Evolutionary conservation across 2,113 vertebrate genomes (phyloP).

Genomic region (Dermatemys mawii): DNA sequence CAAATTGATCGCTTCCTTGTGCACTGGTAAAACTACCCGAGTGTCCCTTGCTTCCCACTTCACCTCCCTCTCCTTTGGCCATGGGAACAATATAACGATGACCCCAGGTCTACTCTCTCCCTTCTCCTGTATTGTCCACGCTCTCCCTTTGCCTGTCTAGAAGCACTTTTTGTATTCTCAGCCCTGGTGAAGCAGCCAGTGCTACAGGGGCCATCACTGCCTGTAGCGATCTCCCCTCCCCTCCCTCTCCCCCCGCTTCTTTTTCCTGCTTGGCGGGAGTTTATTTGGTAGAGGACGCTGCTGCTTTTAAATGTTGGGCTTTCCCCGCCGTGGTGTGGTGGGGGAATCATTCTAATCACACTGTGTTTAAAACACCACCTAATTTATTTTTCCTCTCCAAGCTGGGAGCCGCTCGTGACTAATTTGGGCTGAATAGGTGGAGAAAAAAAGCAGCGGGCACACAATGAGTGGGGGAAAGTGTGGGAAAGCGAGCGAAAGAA

Average conservation of each 20-base stretch:
- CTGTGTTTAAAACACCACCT: slow-evolving; percentile 55
- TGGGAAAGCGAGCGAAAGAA: slow-evolving; percentile 68
- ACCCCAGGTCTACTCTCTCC: not conserved
- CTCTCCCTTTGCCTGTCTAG: not conserved
- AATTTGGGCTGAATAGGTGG: slow-evolving; percentile 73
- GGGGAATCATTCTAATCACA: not conserved
- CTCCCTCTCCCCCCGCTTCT: not conserved
- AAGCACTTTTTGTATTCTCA: not conserved
- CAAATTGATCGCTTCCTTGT: not conserved
- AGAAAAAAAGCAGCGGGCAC: slow-evolving; percentile 60
- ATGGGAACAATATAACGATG: rapidly evolving
- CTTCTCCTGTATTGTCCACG: not conserved
- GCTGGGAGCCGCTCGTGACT: slow-evolving; percentile 71
- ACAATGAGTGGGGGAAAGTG: slow-evolving; percentile 70
- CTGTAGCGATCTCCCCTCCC: not conserved
- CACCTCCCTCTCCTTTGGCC: not conserved
- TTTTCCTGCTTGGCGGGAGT: not conserved
- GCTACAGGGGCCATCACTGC: not conserved
- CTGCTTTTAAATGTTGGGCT: not conserved
- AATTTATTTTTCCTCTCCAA: slow-evolving; percentile 67
- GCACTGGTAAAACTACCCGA: rapidly evolving
- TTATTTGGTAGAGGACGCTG: not conserved
- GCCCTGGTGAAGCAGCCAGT: rapidly evolving
- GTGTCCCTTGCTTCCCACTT: not conserved
- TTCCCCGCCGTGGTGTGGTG: not conserved